Evolutionary conservation across 2,797 vertebrate genomes (phyloP), one percentile per base, ranked within the genome.

Genomic region (Australoheros facetus): DNA sequence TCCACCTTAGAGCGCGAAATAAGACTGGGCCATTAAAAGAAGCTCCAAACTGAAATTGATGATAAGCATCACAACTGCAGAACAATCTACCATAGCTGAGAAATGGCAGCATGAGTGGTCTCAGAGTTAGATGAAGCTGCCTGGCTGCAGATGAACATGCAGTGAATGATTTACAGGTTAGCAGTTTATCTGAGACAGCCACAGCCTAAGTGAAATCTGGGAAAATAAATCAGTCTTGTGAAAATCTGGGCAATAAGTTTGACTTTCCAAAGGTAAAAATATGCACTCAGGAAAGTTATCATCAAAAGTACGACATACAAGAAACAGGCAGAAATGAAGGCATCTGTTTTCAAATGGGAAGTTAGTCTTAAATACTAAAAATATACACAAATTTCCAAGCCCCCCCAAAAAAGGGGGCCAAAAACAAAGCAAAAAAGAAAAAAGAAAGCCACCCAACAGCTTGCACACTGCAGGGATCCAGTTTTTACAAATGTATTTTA

Each of bases 1-100:
- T 91, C 81, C 74, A 87, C 84, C 81, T 91, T 85, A 84, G 86
- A 81, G 81, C 2, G 42, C 3, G 9, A 79, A 89, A 88, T 76
- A 76, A 87, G 70, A 62, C 56, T 1, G 5, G 71, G 62, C 56
- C 79, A 79, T 88, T 87, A 72, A 73, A 84, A 73, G 85, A 87
- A 56, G 85, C 81, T 81, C 48, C 72, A 75, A 77, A 85, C 71
- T 83, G 81, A 88, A 88, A 88, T 76, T 83, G 85, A 87, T 84
- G 81, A 89, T 80, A 83, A 88, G 84, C 69, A 80, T 88, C 85
- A 60, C 84, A 73, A 76, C 60, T 55, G 81, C 56, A 9, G 12
- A 55, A 53, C 75, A 57, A 60, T 75, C 58, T 71, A n/a, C 54
- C 45, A 23, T 10, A 72, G 71, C 78, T 19, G 26, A 87, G 73